Conservation (phyloP, 2,113 vertebrate species). For the Myrmophylax atrothorax region DNA sequence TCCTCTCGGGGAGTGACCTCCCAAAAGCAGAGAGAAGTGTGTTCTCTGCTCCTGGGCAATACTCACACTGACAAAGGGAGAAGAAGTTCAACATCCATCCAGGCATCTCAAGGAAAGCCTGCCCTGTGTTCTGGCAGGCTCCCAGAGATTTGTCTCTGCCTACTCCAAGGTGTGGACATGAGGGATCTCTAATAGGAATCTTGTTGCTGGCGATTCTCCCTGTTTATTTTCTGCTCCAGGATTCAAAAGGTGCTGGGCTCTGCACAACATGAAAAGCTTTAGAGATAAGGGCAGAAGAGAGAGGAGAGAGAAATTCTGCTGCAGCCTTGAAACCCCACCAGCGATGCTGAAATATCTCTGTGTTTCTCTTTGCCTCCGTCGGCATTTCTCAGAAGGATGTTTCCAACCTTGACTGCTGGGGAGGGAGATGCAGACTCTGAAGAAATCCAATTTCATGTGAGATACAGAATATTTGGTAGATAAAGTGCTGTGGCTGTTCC, state of each 20-base stretch:
- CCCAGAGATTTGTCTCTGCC: background rate
- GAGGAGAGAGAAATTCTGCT: background rate
- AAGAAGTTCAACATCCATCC: background rate
- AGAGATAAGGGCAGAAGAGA: background rate
- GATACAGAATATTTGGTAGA: background rate
- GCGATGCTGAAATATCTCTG: slow-evolving; percentile 1
- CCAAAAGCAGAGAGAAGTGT: background rate
- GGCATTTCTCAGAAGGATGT: background rate
- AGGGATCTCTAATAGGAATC: background rate
- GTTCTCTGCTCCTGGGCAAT: background rate
- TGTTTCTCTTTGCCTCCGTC: background rate
- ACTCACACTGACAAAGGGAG: background rate
- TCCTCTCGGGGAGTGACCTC: background rate
- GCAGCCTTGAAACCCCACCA: background rate
- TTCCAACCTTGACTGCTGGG: background rate
- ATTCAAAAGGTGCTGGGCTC: background rate
- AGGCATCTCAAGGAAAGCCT: background rate
- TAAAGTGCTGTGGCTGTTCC: background rate
- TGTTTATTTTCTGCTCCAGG: background rate
- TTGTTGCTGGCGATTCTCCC: background rate
- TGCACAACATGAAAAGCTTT: background rate
- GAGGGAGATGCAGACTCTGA: background rate
- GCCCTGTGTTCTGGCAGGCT: background rate
- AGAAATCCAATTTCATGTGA: slow-evolving; percentile 15
- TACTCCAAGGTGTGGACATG: background rate